These are phyloP conservation scores for Lordiphosa collinella DNA, from an alignment of 1,140 invertebrate genomes.

Conservation along the genomic window DNA sequence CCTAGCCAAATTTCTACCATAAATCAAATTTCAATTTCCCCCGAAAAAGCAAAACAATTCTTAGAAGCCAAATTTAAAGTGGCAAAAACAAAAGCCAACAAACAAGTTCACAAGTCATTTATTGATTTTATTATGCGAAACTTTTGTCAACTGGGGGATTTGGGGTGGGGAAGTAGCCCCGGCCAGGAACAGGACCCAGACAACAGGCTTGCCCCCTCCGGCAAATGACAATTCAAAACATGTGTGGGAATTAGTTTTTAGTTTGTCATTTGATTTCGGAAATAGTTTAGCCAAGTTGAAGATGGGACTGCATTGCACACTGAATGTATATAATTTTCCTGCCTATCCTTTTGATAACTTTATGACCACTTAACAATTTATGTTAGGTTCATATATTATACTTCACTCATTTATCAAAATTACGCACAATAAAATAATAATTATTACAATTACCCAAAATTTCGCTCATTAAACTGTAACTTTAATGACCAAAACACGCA, in stretches of 20 bases:
- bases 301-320: no score
- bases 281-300: slow-evolving; percentile 36
- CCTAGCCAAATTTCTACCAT: background rate
- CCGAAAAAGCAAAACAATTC: slow-evolving; percentile 9
- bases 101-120: slow-evolving; percentile 41
- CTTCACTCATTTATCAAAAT: slow-evolving; percentile 26
- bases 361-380: slow-evolving; percentile 1
- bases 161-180: background rate
- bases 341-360: no score
- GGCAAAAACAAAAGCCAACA: slow-evolving; percentile 11
- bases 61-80: slow-evolving; percentile 23
- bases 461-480: slow-evolving; percentile 51
- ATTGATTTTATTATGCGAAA: slow-evolving; percentile 59
- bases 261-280: slow-evolving; percentile 57
- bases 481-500: slow-evolving; percentile 48
- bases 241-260: slow-evolving; percentile 34
- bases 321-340: no score
- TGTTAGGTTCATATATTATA: slow-evolving; percentile 29
- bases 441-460: slow-evolving; percentile 54
- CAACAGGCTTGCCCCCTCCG: background rate
- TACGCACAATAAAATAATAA: slow-evolving; percentile 52
- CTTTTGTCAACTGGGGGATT: slow-evolving; percentile 38
- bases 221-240: slow-evolving; percentile 29
- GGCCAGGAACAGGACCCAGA: background rate
- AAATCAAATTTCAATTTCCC: slow-evolving; percentile 32